Conservation (phyloP, 2,888 invertebrate genomes). For the Yponomeuta cagnagella region DNA sequence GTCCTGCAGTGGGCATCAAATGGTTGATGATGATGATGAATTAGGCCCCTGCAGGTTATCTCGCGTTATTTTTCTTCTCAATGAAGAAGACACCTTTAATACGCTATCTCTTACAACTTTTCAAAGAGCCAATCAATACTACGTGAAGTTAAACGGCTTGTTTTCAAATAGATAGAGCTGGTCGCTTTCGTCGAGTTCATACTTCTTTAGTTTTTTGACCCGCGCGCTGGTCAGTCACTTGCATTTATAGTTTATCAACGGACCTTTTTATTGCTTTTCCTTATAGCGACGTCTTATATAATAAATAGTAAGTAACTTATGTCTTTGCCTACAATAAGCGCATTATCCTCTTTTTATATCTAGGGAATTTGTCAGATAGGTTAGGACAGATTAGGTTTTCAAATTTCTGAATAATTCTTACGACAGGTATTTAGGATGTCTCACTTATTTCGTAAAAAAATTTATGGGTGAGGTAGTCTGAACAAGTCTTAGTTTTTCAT, state of each 20-base stretch:
- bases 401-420: too few species aligned
- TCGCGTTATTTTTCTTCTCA: background rate
- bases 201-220: conserved; percentile 9
- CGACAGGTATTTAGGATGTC: too few species aligned
- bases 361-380: background rate
- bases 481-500: too few species aligned
- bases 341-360: background rate
- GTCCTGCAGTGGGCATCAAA: too few species aligned
- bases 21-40: too few species aligned
- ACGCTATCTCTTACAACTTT: background rate
- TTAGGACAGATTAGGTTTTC: background rate
- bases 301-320: background rate
- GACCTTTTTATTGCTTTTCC: background rate
- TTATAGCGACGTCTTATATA: background rate
- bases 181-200: background rate
- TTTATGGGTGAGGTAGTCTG: too few species aligned
- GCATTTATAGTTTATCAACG: background rate
- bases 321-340: background rate
- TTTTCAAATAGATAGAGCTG: background rate
- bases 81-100: background rate
- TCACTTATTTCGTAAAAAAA: too few species aligned
- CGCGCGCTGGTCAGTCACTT: background rate
- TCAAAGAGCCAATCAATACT: background rate
- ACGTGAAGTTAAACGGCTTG: background rate
- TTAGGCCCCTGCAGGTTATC: background rate